A percentile compares a stretch with the other conserved stretches of the same genome.
phyloP scores from a whole-genome alignment of 2,797 vertebrate species.

The Loris lydekkerianus region DNA sequence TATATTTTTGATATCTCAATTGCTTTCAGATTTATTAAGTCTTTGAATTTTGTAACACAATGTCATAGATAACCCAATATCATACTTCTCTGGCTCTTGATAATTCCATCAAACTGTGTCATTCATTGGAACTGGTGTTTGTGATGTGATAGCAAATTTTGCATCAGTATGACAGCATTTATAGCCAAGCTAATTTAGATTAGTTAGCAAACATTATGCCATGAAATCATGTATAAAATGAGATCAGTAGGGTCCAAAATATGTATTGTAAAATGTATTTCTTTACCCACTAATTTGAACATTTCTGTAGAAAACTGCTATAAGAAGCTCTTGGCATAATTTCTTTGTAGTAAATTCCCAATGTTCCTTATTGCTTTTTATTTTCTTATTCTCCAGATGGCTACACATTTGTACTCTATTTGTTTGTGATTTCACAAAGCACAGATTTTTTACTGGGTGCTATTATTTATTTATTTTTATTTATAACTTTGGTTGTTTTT shows the following conservation, averaged over 20 bases:
- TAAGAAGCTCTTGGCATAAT: conserved; percentile 75
- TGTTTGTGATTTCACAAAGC: conserved; percentile 70
- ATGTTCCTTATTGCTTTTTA: conserved; percentile 76
- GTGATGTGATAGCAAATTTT: conserved; percentile 61
- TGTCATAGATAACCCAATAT: conserved; percentile 44
- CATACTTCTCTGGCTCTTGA: conserved; percentile 51
- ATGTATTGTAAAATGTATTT: conserved; percentile 58
- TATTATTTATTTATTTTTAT: conserved; percentile 77
- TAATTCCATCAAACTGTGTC: conserved; percentile 65
- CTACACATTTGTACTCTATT: conserved; percentile 74
- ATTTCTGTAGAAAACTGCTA: conserved; percentile 70
- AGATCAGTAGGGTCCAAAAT: conserved; percentile 50
- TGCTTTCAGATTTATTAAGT: conserved; percentile 70
- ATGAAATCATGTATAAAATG: conserved; percentile 68
- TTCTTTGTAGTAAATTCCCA: conserved; percentile 79
- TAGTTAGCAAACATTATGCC: conserved; percentile 76
- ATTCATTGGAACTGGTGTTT: conserved; percentile 57
- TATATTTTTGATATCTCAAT: conserved; percentile 55
- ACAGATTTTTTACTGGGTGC: conserved; percentile 70
- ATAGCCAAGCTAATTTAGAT: conserved; percentile 74
- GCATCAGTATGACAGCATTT: conserved; percentile 62
- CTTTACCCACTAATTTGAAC: conserved; percentile 72
- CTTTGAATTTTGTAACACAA: conserved; percentile 44
- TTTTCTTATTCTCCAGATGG: conserved; percentile 80
- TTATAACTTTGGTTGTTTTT: conserved; percentile 69